Evolutionary conservation across 1,140 invertebrate species (phyloP), one percentile per base, ranked within the genome.

Genomic region (Apocrypta bakeri): DNA sequence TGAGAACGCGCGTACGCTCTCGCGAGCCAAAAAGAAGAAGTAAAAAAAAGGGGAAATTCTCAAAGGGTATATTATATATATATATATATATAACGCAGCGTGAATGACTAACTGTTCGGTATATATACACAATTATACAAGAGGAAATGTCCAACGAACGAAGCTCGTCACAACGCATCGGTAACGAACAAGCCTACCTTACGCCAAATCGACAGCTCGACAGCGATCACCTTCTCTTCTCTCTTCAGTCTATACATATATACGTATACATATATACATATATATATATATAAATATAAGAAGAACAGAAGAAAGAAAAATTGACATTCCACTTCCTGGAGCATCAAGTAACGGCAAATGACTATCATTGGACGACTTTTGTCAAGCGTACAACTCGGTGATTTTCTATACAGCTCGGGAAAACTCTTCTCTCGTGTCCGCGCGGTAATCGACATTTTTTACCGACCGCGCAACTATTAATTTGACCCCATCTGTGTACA

Each of bases 391-490:
- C n/a, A n/a, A 56, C 12, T 40, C 33, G 31, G 27, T 61, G n/a
- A 56, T 14, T 56, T 79, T 79, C 56, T 61, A 12, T n/a, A n/a
- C 24, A 24, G 8, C 27, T 12, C 21, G 14, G 21, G 21, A 48
- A 17, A 17, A 17, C 42, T 27, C 68, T 72, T 31, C 66, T n/a
- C 56, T 27, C 24, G n/a, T 24, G 40, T 40, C n/a, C n/a, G n/a
- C n/a, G n/a, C n/a, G n/a, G n/a, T n/a, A 42, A 31, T 68, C 66
- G 66, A 2, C 12, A 11, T 31, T 31, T 73, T 63, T 8, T 29
- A 25, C 1, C 27, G 8, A 56, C 27, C 29, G 48, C 48, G 48
- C 69, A 81, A 69, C 80, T 81, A 81, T 81, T 75, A 81, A 81
- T 81, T 81, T 76, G 29, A 14, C 56, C 31, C 12, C 40, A 24